These are phyloP conservation scores for Drosophila yooni DNA, from an alignment of 2,888 invertebrate genomes.

Conservation along the genomic window DNA sequence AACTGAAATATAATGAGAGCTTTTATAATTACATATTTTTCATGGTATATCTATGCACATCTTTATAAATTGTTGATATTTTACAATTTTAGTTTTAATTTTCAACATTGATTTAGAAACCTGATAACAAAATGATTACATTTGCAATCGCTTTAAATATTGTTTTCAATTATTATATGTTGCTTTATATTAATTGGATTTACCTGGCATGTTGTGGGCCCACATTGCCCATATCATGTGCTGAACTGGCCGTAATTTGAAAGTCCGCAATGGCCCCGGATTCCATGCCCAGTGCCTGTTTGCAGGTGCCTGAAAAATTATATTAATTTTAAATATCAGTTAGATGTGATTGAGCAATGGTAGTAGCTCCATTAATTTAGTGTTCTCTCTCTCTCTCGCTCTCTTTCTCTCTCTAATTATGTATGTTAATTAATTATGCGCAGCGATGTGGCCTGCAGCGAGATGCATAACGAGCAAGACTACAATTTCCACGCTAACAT, in stretches of 20 bases:
- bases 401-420: constrained; percentile 20
- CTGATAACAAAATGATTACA: neutral
- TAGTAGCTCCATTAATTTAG: constrained; percentile 30
- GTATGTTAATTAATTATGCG: constrained; percentile 52
- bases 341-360: constrained; percentile 30
- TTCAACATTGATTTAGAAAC: neutral
- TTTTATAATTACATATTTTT: neutral
- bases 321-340: constrained; percentile 25
- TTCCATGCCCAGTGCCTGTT: constrained; percentile 92
- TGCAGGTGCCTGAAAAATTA: constrained; percentile 87
- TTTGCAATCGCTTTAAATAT: neutral
- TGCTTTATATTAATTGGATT: constrained; percentile 64
- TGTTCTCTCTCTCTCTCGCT: neutral
- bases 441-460: constrained; percentile 52
- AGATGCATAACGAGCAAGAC: constrained; percentile 49
- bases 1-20: neutral
- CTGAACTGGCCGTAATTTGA: constrained; percentile 92
- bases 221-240: constrained; percentile 92
- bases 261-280: constrained; percentile 91
- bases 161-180: neutral
- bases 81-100: neutral
- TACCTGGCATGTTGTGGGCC: constrained; percentile 94
- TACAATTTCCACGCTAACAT: constrained; percentile 44
- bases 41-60: neutral
- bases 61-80: neutral